Base-by-base conservation (phyloP, 2,797 vertebrate species). In the Podarcis lilfordi region DNA sequence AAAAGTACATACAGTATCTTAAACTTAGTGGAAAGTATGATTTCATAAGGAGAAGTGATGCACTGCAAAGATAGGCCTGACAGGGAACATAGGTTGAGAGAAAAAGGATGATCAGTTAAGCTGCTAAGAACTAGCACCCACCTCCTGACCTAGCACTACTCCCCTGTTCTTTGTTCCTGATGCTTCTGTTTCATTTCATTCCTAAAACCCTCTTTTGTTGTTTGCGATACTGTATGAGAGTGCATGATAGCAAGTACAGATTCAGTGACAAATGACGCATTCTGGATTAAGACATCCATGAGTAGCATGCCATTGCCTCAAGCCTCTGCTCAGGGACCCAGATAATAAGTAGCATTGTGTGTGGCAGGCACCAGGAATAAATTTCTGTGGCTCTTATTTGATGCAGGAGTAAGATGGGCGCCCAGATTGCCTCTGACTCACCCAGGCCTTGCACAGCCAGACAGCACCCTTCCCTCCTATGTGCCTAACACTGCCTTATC, bases 361-460 rank as follows among this genome's bases (percentile, higher is more conserved):
- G 13, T 17, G 35, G 71, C 25, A 89, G 37, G 45, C 7, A 15
- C 8, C 1, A 94, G 85, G 89, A 61, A 89, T 25, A 23, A 61
- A 27, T 85, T 35, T 69, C 64, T 0, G 0, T 40, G n/a, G 82
- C 25, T 89, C 55, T 45, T 89, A 13, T 13, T 0, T 79, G 32
- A 69, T 68, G 55, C 8, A 88, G 40, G 0, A 43, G 74, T 1
- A 83, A 86, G 71, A 79, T 88, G 71, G 61, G 21, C 35, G 8
- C n/a, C 61, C 84, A 85, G 9, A 32, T 79, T 84, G 91, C 10
- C 82, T 25, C 15, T 88, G 80, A 45, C 25, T 82, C 91, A 95
- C 86, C 68, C 59, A 79, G 21, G 81, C 32, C 72, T 89, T 86
- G 85, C 19, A 40, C 5, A 4, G 90, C 29, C n/a, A 74, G 74